phyloP scores from a whole-genome alignment of 2,888 invertebrate genomes.

The Tipula vernalis region DNA sequence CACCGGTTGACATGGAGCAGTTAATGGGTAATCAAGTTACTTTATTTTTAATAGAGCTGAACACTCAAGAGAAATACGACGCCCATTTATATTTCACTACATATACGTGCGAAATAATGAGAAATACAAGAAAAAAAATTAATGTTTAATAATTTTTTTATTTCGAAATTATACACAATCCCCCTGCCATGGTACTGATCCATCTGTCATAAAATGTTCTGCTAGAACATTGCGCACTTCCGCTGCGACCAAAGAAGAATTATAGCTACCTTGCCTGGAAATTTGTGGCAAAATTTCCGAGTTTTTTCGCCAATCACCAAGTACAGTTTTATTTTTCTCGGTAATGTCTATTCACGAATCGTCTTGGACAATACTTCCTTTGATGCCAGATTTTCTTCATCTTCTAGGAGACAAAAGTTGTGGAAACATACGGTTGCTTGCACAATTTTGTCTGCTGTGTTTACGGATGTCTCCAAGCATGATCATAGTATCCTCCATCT shows the following conservation, averaged over 20 bases:
- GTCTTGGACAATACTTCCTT: background rate
- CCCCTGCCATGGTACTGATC: background rate
- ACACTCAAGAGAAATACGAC: background rate
- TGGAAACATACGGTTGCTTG: background rate
- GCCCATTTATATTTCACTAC: background rate
- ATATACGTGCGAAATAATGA: background rate
- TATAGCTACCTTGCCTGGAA: background rate
- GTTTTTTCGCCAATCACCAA: background rate
- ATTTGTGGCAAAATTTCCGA: background rate
- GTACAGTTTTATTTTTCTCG: background rate
- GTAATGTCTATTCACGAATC: background rate
- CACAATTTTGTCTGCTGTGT: too few relatives aligned
- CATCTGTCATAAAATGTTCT: background rate
- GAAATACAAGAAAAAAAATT: background rate
- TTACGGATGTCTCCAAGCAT: background rate
- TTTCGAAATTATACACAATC: background rate
- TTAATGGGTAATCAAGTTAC: background rate
- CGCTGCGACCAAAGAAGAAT: background rate
- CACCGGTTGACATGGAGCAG: background rate
- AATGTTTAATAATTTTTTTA: background rate
- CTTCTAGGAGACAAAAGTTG: background rate
- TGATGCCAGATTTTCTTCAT: background rate
- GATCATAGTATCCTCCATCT: background rate
- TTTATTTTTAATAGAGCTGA: background rate
- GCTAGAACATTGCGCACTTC: background rate